phyloP scores from a whole-genome alignment of 1,140 invertebrate species.

The Tetranychus cinnabarinus region DNA sequence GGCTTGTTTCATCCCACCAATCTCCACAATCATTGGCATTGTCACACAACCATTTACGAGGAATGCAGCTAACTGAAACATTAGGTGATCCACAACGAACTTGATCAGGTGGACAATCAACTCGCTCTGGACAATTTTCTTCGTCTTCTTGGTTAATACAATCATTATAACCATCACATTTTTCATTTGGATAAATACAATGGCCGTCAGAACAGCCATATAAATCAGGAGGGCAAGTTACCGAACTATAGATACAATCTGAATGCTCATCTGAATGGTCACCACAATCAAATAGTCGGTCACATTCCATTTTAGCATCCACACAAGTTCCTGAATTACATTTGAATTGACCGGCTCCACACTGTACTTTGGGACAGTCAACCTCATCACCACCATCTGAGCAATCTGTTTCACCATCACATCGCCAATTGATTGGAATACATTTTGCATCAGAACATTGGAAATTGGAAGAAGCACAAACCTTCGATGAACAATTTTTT shows the following conservation, averaged over 20 bases:
- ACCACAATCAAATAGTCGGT: constrained; percentile 17
- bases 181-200: background rate
- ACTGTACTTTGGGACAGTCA: constrained; percentile 20
- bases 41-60: constrained; percentile 61
- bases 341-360: constrained; percentile 41
- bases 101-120: constrained; percentile 30
- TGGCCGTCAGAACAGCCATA: constrained; percentile 69
- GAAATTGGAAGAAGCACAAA: constrained; percentile 39
- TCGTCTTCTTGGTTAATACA: constrained; percentile 17
- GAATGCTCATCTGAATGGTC: constrained; percentile 2
- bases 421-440: constrained; percentile 26
- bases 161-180: constrained; percentile 18
- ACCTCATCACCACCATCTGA: constrained; percentile 23
- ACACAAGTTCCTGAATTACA: background rate
- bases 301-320: constrained; percentile 17
- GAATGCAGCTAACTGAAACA: constrained; percentile 40
- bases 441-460: constrained; percentile 46
- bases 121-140: constrained; percentile 13
- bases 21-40: constrained; percentile 36
- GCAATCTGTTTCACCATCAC: constrained; percentile 34
- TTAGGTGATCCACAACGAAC: constrained; percentile 36
- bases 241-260: background rate
- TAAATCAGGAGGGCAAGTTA: background rate
- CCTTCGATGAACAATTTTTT: constrained; percentile 25
- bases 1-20: constrained; percentile 50